A percentile compares a stretch with the other conserved stretches of the same genome.
phyloP scores from a whole-genome alignment of 1,140 invertebrate species.

The Doryteuthis pealeii region DNA sequence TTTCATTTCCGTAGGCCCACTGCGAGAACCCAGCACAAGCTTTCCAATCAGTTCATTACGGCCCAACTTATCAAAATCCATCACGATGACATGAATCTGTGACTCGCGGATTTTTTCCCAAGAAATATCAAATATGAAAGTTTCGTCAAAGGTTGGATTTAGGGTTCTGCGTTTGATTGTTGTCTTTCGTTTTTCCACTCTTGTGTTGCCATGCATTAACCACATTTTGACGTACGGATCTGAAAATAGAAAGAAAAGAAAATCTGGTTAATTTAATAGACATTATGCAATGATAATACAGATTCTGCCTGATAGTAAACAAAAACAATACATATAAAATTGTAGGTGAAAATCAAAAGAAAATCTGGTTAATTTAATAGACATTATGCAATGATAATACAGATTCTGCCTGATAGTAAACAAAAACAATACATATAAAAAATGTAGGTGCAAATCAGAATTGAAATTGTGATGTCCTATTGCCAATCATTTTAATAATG shows the following conservation, averaged over 20 bases:
- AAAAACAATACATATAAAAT: too few species aligned
- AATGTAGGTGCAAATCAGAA: too few species aligned
- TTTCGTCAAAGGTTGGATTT: slow-evolving; percentile 68
- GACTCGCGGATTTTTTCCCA: slow-evolving; percentile 78
- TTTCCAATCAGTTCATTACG: slow-evolving; percentile 88
- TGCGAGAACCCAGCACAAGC: slow-evolving; percentile 75
- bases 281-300: too few species aligned
- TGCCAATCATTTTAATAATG: too few species aligned
- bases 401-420: too few species aligned
- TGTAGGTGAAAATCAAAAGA: too few species aligned
- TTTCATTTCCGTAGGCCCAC: slow-evolving; percentile 79
- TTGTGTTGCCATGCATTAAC: slow-evolving; percentile 63
- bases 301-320: too few species aligned
- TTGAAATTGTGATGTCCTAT: too few species aligned
- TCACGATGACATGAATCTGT: slow-evolving; percentile 80
- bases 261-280: background rate
- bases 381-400: too few species aligned
- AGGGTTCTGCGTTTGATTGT: slow-evolving; percentile 64
- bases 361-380: too few species aligned
- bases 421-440: too few species aligned
- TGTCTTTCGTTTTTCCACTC: slow-evolving; percentile 68
- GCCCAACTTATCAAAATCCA: slow-evolving; percentile 89
- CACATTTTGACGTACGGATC: slow-evolving; percentile 69
- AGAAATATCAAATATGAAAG: slow-evolving; percentile 66
- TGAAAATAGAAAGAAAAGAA: slow-evolving; percentile 46